Percentiles rank a stretch among this genome's conserved stretches.
phyloP scores from a whole-genome alignment of 2,113 vertebrate species.

The Spheniscus mendiculus region DNA sequence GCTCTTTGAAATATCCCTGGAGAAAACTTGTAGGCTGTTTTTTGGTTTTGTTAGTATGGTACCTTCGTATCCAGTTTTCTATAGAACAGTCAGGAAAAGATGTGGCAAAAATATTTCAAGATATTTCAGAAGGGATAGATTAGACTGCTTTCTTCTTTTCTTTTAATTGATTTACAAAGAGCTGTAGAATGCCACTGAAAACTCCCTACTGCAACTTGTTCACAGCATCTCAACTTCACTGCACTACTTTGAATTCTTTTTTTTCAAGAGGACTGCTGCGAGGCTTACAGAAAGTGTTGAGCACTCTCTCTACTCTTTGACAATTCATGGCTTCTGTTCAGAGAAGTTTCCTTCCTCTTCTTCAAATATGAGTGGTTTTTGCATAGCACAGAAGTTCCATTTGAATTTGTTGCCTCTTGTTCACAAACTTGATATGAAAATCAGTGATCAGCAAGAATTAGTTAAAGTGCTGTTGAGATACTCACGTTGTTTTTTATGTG shows the following conservation, averaged over 20 bases:
- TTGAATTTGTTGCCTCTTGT: neutral
- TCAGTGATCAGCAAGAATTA: neutral
- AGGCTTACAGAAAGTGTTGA: neutral
- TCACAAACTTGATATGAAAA: neutral
- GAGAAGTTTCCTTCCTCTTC: neutral
- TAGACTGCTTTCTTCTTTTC: conserved; percentile 12
- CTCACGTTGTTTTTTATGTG: neutral
- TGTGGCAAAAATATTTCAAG: conserved; percentile 52
- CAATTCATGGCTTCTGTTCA: neutral
- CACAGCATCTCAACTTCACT: neutral
- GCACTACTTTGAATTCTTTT: neutral
- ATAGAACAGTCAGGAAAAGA: neutral
- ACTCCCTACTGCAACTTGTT: neutral
- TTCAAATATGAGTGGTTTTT: neutral
- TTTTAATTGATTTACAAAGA: conserved; percentile 51
- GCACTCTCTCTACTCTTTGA: neutral
- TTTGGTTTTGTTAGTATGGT: neutral
- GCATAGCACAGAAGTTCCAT: neutral
- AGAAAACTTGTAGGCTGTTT: neutral
- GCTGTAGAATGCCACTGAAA: neutral
- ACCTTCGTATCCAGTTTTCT: neutral
- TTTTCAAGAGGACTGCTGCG: neutral
- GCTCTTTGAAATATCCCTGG: conserved; percentile 8
- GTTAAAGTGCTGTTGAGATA: neutral
- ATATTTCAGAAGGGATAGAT: conserved; percentile 44